Conservation (phyloP, 1,140 invertebrate species). For the Drosophila orena region DNA sequence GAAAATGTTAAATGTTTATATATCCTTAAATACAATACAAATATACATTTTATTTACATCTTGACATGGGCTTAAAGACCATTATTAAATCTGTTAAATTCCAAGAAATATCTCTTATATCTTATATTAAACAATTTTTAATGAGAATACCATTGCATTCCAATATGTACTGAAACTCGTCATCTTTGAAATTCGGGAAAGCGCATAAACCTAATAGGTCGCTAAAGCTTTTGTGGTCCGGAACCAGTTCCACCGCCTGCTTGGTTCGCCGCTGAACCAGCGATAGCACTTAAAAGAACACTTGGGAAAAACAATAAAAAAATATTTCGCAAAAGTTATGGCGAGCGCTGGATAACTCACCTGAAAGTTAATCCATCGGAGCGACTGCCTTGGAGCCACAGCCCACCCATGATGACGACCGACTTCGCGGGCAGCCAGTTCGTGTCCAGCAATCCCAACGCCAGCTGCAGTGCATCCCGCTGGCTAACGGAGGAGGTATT, state of each 20-base stretch:
- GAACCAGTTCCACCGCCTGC: conserved; percentile 10
- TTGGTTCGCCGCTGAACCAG: conserved; percentile 12
- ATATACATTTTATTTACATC: no score
- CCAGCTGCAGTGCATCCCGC: conserved; percentile 64
- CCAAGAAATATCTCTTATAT: no score
- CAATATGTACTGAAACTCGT: no score
- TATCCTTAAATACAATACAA: no score
- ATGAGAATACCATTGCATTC: no score
- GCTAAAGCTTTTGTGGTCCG: neutral
- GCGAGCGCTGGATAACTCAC: neutral
- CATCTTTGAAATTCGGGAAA: neutral
- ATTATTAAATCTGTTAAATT: no score
- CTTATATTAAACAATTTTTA: no score
- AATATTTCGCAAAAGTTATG: conserved; percentile 37
- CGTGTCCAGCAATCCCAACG: conserved; percentile 52
- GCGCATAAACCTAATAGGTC: neutral
- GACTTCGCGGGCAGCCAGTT: conserved; percentile 59
- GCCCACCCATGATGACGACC: conserved; percentile 50
- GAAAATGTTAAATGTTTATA: no score
- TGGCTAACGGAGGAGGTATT: conserved; percentile 75
- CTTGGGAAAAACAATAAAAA: conserved; percentile 36
- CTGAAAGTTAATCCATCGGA: neutral
- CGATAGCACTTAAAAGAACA: conserved; percentile 36
- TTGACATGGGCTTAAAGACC: no score
- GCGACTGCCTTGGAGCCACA: neutral